Evolutionary conservation across 2,113 vertebrate species (phyloP).

Genomic region (Chiloscyllium plagiosum): DNA sequence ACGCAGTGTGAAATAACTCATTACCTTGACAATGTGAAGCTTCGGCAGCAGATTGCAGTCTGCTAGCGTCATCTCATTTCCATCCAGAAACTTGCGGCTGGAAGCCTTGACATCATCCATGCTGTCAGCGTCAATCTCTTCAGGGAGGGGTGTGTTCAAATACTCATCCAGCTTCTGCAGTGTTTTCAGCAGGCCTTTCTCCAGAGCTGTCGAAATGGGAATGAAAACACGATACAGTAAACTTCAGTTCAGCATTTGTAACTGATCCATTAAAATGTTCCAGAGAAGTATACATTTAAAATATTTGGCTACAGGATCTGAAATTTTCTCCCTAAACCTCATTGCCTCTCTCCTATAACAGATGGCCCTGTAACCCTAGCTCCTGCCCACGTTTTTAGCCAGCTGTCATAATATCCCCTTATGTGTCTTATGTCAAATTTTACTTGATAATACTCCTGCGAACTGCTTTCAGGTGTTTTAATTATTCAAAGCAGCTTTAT

Average conservation of each 20-base stretch:
- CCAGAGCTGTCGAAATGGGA: constrained; percentile 60
- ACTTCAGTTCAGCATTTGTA: neutral
- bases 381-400: neutral
- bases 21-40: constrained; percentile 92
- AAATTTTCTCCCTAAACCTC: neutral
- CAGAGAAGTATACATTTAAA: neutral
- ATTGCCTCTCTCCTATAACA: neutral
- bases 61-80: constrained; percentile 89
- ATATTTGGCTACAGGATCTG: neutral
- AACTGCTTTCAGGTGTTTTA: neutral
- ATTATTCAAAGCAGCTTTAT: neutral
- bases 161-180: constrained; percentile 95
- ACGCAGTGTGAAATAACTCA: neutral
- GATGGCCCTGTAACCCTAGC: neutral
- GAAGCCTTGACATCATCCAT: constrained; percentile 81
- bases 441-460: neutral
- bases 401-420: neutral
- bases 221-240: neutral
- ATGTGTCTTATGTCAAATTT: neutral
- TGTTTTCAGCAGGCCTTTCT: constrained; percentile 85
- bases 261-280: neutral
- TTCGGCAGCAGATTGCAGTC: constrained; percentile 97
- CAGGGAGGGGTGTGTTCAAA: constrained; percentile 79
- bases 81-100: constrained; percentile 83
- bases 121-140: constrained; percentile 95